Evolutionary conservation across 2,113 vertebrate genomes (phyloP).

Genomic region (Progne subis): DNA sequence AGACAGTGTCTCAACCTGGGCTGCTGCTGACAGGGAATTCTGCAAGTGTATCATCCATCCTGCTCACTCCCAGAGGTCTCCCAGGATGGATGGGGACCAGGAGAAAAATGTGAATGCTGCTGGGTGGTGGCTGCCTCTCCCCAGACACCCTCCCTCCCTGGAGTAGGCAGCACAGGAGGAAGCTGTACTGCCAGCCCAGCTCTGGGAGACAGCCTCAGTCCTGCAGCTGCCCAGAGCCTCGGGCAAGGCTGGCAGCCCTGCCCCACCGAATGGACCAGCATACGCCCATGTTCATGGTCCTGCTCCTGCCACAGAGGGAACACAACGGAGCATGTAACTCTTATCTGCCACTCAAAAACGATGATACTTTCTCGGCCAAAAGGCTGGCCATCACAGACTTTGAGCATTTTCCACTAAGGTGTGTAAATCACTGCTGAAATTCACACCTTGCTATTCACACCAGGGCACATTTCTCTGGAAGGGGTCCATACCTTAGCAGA

Average conservation of each 20-base stretch:
- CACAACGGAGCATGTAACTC: fast-evolving
- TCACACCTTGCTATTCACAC: neutral
- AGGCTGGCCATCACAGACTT: neutral
- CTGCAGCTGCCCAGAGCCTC: neutral
- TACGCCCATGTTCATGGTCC: fast-evolving
- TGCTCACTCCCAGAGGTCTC: neutral
- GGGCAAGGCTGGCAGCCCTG: neutral
- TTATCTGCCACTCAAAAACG: neutral
- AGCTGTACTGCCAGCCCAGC: fast-evolving
- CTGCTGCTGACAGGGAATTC: neutral
- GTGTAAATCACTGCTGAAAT: neutral
- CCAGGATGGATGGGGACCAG: neutral
- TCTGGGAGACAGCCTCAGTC: neutral
- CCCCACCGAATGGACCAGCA: neutral
- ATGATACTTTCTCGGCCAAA: neutral
- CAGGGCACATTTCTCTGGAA: neutral
- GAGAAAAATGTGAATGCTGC: neutral
- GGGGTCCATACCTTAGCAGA: neutral
- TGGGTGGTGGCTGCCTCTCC: neutral
- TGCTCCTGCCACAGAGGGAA: neutral
- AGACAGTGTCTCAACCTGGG: neutral
- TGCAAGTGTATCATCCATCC: neutral
- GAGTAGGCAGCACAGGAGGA: neutral
- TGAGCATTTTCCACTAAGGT: neutral
- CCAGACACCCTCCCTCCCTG: neutral